Conservation (phyloP, 2,113 vertebrate genomes). For the Hystrix cristata region DNA sequence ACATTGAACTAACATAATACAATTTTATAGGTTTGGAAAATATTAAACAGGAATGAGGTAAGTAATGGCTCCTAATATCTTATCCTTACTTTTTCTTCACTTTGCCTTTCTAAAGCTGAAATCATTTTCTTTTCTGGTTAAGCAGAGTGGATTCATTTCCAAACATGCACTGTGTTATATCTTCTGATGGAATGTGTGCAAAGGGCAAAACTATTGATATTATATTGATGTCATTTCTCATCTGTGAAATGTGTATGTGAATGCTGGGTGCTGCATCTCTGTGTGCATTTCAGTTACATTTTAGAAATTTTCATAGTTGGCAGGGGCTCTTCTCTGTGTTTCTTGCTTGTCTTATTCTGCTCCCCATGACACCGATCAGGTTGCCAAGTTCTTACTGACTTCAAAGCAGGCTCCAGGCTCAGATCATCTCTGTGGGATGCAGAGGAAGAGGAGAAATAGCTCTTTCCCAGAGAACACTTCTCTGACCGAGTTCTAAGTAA, state of each 20-base stretch:
- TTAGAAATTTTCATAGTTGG: slow-evolving; percentile 73
- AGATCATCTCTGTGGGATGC: slow-evolving; percentile 83
- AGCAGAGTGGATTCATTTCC: slow-evolving; percentile 73
- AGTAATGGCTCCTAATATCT: slow-evolving; percentile 83
- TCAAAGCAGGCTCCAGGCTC: slow-evolving; percentile 83
- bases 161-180: slow-evolving; percentile 57
- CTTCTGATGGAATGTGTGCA: slow-evolving; percentile 62
- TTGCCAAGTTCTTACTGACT: slow-evolving; percentile 85
- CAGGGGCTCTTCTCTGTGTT: slow-evolving; percentile 59
- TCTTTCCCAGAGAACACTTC: slow-evolving; percentile 72
- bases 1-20: slow-evolving; percentile 85
- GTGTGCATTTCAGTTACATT: slow-evolving; percentile 69
- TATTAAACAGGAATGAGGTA: slow-evolving; percentile 86
- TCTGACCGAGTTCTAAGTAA: slow-evolving; percentile 75
- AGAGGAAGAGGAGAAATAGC: slow-evolving; percentile 83
- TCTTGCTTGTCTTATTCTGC: slow-evolving; percentile 80
- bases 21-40: slow-evolving; percentile 87
- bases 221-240: slow-evolving; percentile 52
- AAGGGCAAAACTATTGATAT: slow-evolving; percentile 63
- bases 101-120: slow-evolving; percentile 74
- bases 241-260: slow-evolving; percentile 35
- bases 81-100: slow-evolving; percentile 72
- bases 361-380: slow-evolving; percentile 77
- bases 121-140: slow-evolving; percentile 79
- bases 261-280: slow-evolving; percentile 11